phyloP scores from a whole-genome alignment of 2,888 invertebrate genomes.

The Phasia obesa region DNA sequence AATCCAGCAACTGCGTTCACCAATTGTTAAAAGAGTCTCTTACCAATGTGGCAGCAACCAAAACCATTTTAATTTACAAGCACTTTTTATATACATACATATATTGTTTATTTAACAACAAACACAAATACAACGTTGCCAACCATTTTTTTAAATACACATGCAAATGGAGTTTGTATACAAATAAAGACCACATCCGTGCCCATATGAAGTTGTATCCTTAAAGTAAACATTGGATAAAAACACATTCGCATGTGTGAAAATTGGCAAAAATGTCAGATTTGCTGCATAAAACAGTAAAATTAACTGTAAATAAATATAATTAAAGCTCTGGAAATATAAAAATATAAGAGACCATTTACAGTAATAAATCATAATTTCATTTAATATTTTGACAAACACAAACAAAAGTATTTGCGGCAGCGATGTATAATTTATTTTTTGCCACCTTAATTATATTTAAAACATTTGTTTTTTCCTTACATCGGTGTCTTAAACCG shows the following conservation, averaged over 20 bases:
- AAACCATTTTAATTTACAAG: conserved; percentile 37
- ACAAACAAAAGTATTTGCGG: conserved; percentile 28
- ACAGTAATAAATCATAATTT: conserved; percentile 60
- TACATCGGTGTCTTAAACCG: conserved; percentile 28
- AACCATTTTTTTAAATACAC: conserved; percentile 18
- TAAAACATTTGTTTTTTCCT: conserved; percentile 25
- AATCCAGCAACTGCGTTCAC: conserved; percentile 62
- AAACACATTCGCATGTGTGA: conserved; percentile 27
- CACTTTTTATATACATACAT: too few species aligned
- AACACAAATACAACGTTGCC: conserved; percentile 22
- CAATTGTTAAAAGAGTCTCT: conserved; percentile 56
- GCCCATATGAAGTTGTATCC: conserved; percentile 59
- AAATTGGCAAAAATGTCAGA: conserved; percentile 59
- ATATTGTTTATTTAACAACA: conserved; percentile 28
- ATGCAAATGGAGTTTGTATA: conserved; percentile 26
- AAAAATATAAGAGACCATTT: conserved; percentile 47
- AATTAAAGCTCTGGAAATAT: conserved; percentile 56
- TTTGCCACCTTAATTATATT: conserved; percentile 50
- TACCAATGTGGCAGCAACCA: conserved; percentile 46
- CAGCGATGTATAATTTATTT: conserved; percentile 29
- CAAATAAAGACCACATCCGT: conserved; percentile 48
- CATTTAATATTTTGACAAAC: conserved; percentile 30
- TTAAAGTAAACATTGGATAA: conserved; percentile 55
- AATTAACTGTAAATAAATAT: conserved; percentile 65
- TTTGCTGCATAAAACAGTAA: conserved; percentile 58